Conservation (phyloP, 2,888 invertebrate species). For the Tiphia femorata region DNA sequence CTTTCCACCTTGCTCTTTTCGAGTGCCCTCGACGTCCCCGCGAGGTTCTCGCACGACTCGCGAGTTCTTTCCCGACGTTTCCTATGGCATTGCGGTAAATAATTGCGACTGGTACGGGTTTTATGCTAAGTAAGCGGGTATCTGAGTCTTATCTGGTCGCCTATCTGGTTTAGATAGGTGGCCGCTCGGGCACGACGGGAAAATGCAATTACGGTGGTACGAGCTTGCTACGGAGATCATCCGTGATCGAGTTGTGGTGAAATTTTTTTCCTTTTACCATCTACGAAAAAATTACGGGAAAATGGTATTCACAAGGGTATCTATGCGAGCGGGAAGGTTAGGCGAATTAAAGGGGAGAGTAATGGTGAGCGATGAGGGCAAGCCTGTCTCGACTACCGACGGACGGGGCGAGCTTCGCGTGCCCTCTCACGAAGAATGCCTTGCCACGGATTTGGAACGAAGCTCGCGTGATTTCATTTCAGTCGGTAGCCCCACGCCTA, state of each 20-base stretch:
- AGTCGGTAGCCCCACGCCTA: too few relatives aligned
- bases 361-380: too few relatives aligned
- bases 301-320: too few relatives aligned
- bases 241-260: too few relatives aligned
- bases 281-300: too few relatives aligned
- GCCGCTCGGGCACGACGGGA: neutral
- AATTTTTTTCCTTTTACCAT: too few relatives aligned
- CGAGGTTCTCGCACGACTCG: neutral
- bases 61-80: neutral
- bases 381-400: too few relatives aligned
- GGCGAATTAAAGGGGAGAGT: too few relatives aligned
- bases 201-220: too few relatives aligned
- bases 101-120: neutral
- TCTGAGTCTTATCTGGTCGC: neutral
- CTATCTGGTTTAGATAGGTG: neutral
- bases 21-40: neutral
- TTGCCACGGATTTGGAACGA: constrained; percentile 32
- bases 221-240: too few relatives aligned
- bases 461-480: constrained; percentile 44
- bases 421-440: constrained; percentile 30
- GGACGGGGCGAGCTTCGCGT: constrained; percentile 14
- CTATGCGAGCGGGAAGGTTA: too few relatives aligned
- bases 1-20: neutral
- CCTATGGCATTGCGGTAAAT: neutral
- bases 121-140: neutral